Conservation (phyloP, 2,888 invertebrate species). For the Dyspetes luteomarginatus region DNA sequence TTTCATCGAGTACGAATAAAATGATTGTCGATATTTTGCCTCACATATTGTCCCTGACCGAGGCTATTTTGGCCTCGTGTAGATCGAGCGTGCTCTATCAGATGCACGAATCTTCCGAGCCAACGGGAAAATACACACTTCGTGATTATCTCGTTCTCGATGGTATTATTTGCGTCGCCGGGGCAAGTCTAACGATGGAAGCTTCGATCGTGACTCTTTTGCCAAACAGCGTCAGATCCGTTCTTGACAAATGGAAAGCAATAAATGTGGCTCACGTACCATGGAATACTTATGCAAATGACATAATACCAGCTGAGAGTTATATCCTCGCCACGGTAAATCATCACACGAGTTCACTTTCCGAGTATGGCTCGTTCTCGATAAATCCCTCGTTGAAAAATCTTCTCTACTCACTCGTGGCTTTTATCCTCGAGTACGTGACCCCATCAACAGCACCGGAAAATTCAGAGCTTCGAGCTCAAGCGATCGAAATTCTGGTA, state of each 20-base stretch:
- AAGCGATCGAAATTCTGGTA: slow-evolving; percentile 88
- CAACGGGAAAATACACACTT: slow-evolving; percentile 82
- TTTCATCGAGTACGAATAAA: slow-evolving; percentile 75
- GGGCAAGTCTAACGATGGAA: slow-evolving; percentile 84
- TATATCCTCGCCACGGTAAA: slow-evolving; percentile 91
- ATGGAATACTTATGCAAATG: slow-evolving; percentile 89
- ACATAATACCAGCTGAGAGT: slow-evolving; percentile 93
- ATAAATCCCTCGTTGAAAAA: slow-evolving; percentile 88
- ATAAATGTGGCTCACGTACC: slow-evolving; percentile 85
- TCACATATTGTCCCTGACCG: slow-evolving; percentile 87
- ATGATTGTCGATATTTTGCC: slow-evolving; percentile 87
- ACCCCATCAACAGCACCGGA: slow-evolving; percentile 85
- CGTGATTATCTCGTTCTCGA: slow-evolving; percentile 84
- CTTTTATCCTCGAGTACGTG: slow-evolving; percentile 87
- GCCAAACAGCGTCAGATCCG: slow-evolving; percentile 85
- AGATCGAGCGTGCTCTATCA: slow-evolving; percentile 84
- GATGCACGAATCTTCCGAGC: slow-evolving; percentile 81
- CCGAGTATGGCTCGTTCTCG: slow-evolving; percentile 85
- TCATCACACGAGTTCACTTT: slow-evolving; percentile 87
- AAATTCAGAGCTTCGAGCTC: slow-evolving; percentile 86
- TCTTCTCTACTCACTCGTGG: slow-evolving; percentile 87
- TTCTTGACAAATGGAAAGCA: slow-evolving; percentile 87
- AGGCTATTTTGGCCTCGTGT: slow-evolving; percentile 85
- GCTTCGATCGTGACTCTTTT: slow-evolving; percentile 84
- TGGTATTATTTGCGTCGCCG: slow-evolving; percentile 80